Conservation (phyloP, 2,888 invertebrate species). For the Gnatocerus cornutus region DNA sequence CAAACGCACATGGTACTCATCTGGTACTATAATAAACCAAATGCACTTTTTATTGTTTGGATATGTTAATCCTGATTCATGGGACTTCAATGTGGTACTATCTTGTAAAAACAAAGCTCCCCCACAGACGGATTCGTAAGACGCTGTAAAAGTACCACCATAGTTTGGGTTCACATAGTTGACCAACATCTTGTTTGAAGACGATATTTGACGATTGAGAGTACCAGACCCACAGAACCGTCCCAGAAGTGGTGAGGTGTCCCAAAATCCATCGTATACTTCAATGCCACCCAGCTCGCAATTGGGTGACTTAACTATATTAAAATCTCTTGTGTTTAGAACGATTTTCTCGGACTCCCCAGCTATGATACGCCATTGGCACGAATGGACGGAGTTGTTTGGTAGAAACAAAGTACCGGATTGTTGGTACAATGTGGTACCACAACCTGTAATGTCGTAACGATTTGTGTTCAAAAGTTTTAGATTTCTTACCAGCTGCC, state of each 20-base stretch:
- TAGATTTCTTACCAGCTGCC: not conserved
- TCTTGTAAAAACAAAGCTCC: slow-evolving; percentile 88
- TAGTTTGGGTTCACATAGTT: slow-evolving; percentile 81
- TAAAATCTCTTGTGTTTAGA: slow-evolving; percentile 90
- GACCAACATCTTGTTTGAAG: not conserved
- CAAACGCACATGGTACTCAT: slow-evolving; percentile 86
- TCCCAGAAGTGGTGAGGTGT: slow-evolving; percentile 89
- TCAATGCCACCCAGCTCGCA: slow-evolving; percentile 91
- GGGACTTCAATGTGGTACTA: slow-evolving; percentile 92
- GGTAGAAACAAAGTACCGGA: not conserved
- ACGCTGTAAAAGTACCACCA: slow-evolving; percentile 86
- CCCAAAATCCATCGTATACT: slow-evolving; percentile 95
- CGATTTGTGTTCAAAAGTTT: not conserved
- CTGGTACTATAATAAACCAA: slow-evolving; percentile 94
- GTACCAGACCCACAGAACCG: slow-evolving; percentile 89
- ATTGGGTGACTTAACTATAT: slow-evolving; percentile 88
- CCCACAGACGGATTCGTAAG: slow-evolving; percentile 96
- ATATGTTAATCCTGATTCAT: slow-evolving; percentile 96
- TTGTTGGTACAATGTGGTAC: not conserved
- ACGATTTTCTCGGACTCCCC: slow-evolving; percentile 96
- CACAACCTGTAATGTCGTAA: not conserved
- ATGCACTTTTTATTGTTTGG: slow-evolving; percentile 94
- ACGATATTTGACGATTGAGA: slow-evolving; percentile 86
- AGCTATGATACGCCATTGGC: slow-evolving; percentile 97
- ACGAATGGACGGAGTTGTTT: slow-evolving; percentile 68